These are phyloP conservation scores for Acipenser transmontanus DNA, from an alignment of 2,797 vertebrate species.

Conservation along the genomic window DNA sequence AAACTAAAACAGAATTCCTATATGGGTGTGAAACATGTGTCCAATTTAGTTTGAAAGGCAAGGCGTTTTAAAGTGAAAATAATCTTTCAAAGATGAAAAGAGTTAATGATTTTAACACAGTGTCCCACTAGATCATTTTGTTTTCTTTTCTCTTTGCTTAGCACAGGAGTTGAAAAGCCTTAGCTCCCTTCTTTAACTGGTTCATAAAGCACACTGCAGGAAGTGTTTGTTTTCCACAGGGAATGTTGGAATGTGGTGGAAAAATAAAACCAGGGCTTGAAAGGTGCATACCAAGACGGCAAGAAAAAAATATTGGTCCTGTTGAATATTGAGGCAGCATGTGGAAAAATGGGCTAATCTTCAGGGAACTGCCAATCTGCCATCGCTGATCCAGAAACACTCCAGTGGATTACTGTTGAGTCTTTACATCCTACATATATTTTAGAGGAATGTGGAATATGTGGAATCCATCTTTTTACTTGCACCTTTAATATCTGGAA, in stretches of 20 bases:
- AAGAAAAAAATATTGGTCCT: constrained; percentile 22
- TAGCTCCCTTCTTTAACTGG: constrained; percentile 19
- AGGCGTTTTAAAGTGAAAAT: constrained; percentile 19
- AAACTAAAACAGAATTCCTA: too few relatives aligned
- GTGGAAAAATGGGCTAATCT: constrained; percentile 34
- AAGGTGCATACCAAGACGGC: constrained; percentile 35
- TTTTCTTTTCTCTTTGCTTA: constrained; percentile 21
- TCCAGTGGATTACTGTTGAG: too few relatives aligned
- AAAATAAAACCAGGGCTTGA: constrained; percentile 28
- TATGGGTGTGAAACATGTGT: constrained; percentile 3
- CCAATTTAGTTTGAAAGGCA: constrained; percentile 21
- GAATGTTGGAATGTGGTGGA: constrained; percentile 36
- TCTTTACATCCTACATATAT: too few relatives aligned
- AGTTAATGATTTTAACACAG: constrained; percentile 10
- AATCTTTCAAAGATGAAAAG: constrained; percentile 15
- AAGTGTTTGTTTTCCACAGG: constrained; percentile 43
- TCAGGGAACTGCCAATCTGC: constrained; percentile 28
- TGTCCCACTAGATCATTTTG: constrained; percentile 5
- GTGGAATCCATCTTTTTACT: too few relatives aligned
- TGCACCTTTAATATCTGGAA: too few relatives aligned
- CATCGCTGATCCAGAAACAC: constrained; percentile 34
- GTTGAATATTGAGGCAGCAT: constrained; percentile 25
- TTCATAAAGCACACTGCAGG: constrained; percentile 27
- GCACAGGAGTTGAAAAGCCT: constrained; percentile 22
- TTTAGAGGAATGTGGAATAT: too few relatives aligned